These are phyloP conservation scores for Diplosoma virens DNA, from an alignment of 23 tunicate genomes.

Conservation along the genomic window DNA sequence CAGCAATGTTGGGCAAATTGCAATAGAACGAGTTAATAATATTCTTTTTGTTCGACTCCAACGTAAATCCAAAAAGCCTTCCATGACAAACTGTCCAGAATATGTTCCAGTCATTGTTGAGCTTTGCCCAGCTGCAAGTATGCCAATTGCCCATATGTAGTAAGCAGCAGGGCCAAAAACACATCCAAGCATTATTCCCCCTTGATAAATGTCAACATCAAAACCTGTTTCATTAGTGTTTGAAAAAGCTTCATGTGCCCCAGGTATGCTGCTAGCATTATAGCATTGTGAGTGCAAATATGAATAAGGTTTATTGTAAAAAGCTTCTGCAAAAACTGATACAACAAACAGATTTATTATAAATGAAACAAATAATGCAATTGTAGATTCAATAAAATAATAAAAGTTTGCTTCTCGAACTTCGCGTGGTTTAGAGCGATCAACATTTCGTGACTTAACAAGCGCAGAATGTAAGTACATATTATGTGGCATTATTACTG, in stretches of 20 bases:
- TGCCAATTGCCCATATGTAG: conserved; percentile 98
- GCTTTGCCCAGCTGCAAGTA: conserved; percentile 94
- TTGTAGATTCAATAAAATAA: conserved; percentile 60
- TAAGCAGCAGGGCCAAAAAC: conserved; percentile 83
- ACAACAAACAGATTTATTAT: conserved; percentile 89
- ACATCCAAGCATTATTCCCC: conserved; percentile 85
- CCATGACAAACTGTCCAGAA: conserved; percentile 98
- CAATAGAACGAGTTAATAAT: conserved; percentile 79
- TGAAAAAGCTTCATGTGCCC: conserved; percentile 48
- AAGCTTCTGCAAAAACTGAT: conserved; percentile 93
- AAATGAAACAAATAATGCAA: conserved; percentile 81
- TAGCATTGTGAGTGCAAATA: conserved; percentile 42
- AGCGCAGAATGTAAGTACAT: conserved; percentile 92
- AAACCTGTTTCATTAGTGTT: conserved; percentile 30
- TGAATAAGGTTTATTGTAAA: conserved; percentile 39
- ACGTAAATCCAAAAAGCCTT: conserved; percentile 84
- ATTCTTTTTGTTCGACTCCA: conserved; percentile 80
- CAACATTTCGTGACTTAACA: conserved; percentile 87
- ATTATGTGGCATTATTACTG: conserved; percentile 97
- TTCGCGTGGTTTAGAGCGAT: conserved; percentile 45
- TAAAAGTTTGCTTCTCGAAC: conserved; percentile 87
- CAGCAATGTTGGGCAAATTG: conserved; percentile 85
- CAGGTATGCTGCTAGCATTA: conserved; percentile 63
- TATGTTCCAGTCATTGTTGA: conserved; percentile 97
- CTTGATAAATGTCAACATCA: conserved; percentile 64